Evolutionary conservation across 2,113 vertebrate genomes (phyloP).

Genomic region (Drymodes brunneopygia): DNA sequence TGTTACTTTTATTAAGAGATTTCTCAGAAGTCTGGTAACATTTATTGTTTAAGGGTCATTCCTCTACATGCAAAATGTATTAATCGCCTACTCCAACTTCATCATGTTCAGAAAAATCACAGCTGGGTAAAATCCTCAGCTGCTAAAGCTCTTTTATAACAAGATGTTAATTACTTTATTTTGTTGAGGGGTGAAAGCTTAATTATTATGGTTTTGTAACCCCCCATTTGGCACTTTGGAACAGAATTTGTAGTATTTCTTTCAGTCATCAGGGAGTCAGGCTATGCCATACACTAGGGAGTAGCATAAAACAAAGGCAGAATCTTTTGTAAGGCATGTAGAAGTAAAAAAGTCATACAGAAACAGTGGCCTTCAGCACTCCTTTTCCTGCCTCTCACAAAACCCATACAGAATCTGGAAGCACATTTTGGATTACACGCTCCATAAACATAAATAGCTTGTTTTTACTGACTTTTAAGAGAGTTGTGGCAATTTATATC

Average conservation of each 20-base stretch:
- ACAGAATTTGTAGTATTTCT: not conserved
- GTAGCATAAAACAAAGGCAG: not conserved
- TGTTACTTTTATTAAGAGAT: not conserved
- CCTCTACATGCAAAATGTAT: not conserved
- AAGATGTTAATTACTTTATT: constrained; percentile 24
- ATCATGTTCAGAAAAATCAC: not conserved
- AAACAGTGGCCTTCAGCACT: not conserved
- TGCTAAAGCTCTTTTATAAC: not conserved
- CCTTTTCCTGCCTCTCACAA: not conserved
- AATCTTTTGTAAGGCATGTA: not conserved
- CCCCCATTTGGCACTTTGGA: not conserved
- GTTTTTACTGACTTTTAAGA: not conserved
- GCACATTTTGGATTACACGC: not conserved
- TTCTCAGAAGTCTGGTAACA: not conserved
- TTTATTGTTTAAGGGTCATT: not conserved
- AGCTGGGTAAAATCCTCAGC: not conserved
- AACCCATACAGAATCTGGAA: not conserved
- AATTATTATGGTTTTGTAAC: constrained; percentile 17
- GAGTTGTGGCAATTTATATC: not conserved
- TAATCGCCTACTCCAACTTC: not conserved
- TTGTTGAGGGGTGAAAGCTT: constrained; percentile 12
- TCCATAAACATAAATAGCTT: not conserved
- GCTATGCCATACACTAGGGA: not conserved
- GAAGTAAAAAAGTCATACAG: not conserved
- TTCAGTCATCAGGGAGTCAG: not conserved